A percentile compares a stretch with the other conserved stretches of the same genome.
phyloP scores from a whole-genome alignment of 2,797 vertebrate species.

The Peromyscus nudipes region DNA sequence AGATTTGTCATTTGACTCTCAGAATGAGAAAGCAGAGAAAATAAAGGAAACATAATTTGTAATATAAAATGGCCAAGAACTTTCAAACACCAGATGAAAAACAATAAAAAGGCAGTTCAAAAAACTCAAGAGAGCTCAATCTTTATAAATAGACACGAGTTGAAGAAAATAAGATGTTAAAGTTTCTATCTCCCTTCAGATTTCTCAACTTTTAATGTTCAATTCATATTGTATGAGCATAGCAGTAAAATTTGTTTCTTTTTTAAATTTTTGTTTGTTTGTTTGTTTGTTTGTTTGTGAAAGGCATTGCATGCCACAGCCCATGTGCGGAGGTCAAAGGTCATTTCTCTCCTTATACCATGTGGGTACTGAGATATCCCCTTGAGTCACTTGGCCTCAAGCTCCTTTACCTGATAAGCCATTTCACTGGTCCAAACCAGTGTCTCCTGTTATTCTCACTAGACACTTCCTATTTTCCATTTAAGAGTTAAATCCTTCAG shows the following conservation, averaged over 20 bases:
- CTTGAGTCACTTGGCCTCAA: no score
- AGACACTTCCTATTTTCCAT: background rate
- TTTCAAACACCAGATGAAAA: background rate
- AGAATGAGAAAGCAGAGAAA: background rate
- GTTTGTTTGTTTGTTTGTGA: background rate
- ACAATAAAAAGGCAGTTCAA: background rate
- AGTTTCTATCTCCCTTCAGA: background rate
- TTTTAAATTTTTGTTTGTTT: background rate
- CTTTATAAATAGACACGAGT: background rate
- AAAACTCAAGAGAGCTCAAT: background rate
- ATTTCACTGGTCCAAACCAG: background rate
- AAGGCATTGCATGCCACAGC: background rate
- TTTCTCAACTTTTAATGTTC: background rate
- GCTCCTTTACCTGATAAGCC: background rate
- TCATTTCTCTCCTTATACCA: background rate
- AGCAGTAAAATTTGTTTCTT: background rate
- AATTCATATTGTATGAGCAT: background rate
- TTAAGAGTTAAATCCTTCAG: background rate
- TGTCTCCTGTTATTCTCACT: background rate
- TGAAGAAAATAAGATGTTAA: background rate
- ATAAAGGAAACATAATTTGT: background rate
- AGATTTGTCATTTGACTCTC: background rate
- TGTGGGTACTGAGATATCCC: background rate
- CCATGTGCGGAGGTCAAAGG: background rate
- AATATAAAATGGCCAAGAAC: background rate